Base-by-base conservation (phyloP, 2,888 invertebrate genomes). In the Chymomyza amoena region DNA sequence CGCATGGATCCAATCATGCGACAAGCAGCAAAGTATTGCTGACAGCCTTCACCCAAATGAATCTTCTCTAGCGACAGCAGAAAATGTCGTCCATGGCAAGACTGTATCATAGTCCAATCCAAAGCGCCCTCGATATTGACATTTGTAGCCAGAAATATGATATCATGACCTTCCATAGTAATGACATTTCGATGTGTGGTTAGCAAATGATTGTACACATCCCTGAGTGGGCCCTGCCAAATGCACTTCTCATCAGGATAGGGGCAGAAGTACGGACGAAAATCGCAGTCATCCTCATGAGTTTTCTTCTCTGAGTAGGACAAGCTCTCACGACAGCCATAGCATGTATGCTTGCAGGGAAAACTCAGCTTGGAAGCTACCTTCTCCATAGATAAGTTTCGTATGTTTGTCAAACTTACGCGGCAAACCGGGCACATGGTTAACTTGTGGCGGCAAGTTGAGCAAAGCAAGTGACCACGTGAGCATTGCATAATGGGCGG, bases 81-180 rank as follows among this genome's bases (percentile, higher is more conserved):
- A 91, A 99, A 99, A 92, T 99, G 98, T 89, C 98, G 98, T 63
- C 98, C 98, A 92, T 99, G 99, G 92, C 99, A 99, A 13, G 98
- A 98, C 93, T 99, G 99, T 98, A 99, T 99, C 99, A 99, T 99
- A 4, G 98, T 98, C 99, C 99, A 99, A 92, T 99, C 99, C 6
- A 99, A 98, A n/a, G 99, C 99, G 64, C 99, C 99, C 3, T 99
- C 99, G 77, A 99, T 94, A 93, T 99, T 99, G 72, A 99, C 99
- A 92, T 99, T 99, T 25, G 99, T 99, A 0, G 99, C 99, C 83
- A 99, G 93, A 92, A 99, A 99, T 57, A 99, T 99, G 84, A 99
- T 99, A 91, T 99, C 99, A 92, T 99, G 99, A 60, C 97, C 98
- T 94, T 99, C 98, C 75, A 99, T 93, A 36, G 99, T 99, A 15